Percentiles rank a stretch among this genome's conserved stretches.
phyloP scores from a whole-genome alignment of 1,140 invertebrate species.

The Araneus ventricosus region DNA sequence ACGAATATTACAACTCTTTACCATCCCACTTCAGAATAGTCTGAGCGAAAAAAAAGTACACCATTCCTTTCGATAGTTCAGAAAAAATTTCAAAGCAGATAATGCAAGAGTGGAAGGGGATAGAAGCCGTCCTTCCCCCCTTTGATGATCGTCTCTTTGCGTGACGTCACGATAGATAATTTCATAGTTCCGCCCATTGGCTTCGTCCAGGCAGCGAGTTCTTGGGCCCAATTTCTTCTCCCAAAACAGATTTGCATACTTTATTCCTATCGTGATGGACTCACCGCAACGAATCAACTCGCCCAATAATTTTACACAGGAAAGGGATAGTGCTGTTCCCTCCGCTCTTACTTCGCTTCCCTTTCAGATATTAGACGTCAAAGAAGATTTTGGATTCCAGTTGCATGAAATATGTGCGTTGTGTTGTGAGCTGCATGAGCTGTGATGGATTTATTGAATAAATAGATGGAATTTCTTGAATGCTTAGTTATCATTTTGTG shows the following conservation, averaged over 20 bases:
- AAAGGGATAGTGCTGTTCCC: background rate
- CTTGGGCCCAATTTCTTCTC: constrained; percentile 47
- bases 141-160: constrained; percentile 59
- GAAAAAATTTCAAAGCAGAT: background rate
- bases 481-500: too few species aligned
- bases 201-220: background rate
- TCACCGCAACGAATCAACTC: constrained; percentile 28
- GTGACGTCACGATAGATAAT: constrained; percentile 69
- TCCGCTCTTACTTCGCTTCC: background rate
- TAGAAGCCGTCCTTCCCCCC: background rate
- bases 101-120: background rate
- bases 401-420: too few species aligned
- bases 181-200: constrained; percentile 67
- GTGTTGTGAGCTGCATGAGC: too few species aligned
- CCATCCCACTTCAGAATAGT: too few species aligned
- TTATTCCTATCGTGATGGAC: constrained; percentile 43
- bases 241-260: constrained; percentile 59
- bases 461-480: too few species aligned
- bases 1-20: too few species aligned
- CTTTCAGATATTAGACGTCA: background rate
- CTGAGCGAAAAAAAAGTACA: too few species aligned
- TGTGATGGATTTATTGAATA: too few species aligned
- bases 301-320: background rate
- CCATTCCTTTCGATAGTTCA: too few species aligned
- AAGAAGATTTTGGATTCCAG: too few species aligned